Evolutionary conservation across 2,113 vertebrate genomes (phyloP), one percentile per base, ranked within the genome.

Genomic region (Lonchura striata): DNA sequence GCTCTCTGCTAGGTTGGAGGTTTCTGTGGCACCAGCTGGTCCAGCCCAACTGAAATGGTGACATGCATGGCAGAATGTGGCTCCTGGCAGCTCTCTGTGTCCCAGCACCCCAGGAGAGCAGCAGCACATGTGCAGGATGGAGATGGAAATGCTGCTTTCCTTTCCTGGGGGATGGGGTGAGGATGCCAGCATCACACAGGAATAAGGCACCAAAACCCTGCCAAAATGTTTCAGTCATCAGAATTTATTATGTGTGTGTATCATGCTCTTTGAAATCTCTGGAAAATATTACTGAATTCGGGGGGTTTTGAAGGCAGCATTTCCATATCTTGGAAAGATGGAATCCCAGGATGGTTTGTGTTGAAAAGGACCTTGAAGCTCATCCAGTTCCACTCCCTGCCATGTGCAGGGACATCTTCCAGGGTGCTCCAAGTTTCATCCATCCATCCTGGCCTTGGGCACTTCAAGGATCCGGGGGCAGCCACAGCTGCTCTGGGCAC

Each of bases 21-120:
- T 47, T 71, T 22, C 50, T 1, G 24, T 50, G 76, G 61, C 53
- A 20, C 35, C n/a, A 24, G 37, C 60, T 50, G 13, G 15, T 11
- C 5, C 33, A 53, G 57, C 37, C 41, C 50, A 8, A 17, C 54
- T 19, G 31, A 5, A 6, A 13, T 18, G 49, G 30, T 24, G 23
- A 7, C 10, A 7, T 10, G 23, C 0, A 0, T 15, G 42, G 78
- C 68, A 33, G 63, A 77, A 3, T 11, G 41, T 52, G 76, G 71
- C 56, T 86, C 35, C 44, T 49, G 63, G 39, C 85, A 69, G 81
- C 64, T 84, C 5, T 60, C 41, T 19, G 64, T 59, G 85, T 57
- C 44, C 53, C 2, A 27, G 57, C 1, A 0, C 46, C 11, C 25
- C 0, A 0, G 63, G 57, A 28, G 74, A 33, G 0, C 1, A 11